These are phyloP conservation scores for Muscidifurax raptorellus DNA, from an alignment of 1,140 invertebrate genomes.

Conservation along the genomic window DNA sequence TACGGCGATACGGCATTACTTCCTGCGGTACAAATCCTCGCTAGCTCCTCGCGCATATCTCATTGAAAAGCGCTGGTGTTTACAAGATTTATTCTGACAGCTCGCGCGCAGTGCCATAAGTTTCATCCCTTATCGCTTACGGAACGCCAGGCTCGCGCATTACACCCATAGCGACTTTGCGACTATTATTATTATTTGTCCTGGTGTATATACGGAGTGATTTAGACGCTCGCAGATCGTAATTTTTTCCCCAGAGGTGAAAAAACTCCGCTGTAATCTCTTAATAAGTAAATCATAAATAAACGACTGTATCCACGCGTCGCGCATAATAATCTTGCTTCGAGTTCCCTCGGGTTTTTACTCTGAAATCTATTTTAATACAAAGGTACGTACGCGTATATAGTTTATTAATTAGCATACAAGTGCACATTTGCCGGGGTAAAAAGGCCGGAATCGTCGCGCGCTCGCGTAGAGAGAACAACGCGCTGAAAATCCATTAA, in stretches of 20 bases:
- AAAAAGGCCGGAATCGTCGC: not conserved
- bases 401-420: conserved; percentile 28
- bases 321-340: not conserved
- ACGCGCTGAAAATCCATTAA: conserved; percentile 20
- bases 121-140: conserved; percentile 48
- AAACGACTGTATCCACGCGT: not conserved
- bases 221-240: not conserved
- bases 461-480: not conserved
- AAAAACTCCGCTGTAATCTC: not conserved
- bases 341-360: not conserved
- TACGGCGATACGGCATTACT: conserved; percentile 26
- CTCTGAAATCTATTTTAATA: not conserved
- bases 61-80: conserved; percentile 22
- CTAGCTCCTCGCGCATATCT: conserved; percentile 15
- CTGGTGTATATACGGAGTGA: not conserved
- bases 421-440: not conserved
- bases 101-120: not conserved
- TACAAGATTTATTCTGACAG: conserved; percentile 47
- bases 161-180: not conserved
- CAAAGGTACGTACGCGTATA: too few species aligned
- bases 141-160: not conserved
- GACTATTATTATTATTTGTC: conserved; percentile 26
- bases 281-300: conserved; percentile 7
- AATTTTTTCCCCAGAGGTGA: not conserved
- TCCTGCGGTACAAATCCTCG: conserved; percentile 6